Evolutionary conservation across 2,797 vertebrate genomes (phyloP).

Genomic region (Austrolebias charrua): DNA sequence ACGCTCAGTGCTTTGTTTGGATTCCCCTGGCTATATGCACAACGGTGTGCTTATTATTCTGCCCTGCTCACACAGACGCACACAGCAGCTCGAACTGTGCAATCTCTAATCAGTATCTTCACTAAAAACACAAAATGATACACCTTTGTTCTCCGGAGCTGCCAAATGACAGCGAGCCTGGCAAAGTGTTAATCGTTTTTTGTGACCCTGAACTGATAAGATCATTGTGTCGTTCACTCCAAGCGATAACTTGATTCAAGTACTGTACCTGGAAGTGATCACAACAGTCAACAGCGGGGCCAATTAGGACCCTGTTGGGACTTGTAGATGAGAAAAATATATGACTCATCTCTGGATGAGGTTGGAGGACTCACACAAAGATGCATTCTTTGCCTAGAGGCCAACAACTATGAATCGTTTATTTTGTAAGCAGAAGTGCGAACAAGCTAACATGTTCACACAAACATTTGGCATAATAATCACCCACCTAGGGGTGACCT

Average conservation of each 20-base stretch:
- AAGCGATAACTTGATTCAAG: conserved; percentile 70
- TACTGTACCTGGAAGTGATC: conserved; percentile 71
- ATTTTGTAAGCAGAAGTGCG: conserved; percentile 39
- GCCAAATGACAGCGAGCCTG: conserved; percentile 46
- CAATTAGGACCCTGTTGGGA: conserved; percentile 74
- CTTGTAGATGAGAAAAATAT: conserved; percentile 74
- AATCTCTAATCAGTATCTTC: conserved; percentile 65
- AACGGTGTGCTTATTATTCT: conserved; percentile 17
- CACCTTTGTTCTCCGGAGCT: conserved; percentile 66
- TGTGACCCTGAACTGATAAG: conserved; percentile 72
- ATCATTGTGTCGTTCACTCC: conserved; percentile 62
- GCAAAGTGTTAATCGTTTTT: conserved; percentile 69
- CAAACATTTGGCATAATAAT: conserved; percentile 40
- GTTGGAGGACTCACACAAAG: conserved; percentile 53
- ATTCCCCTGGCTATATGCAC: conserved; percentile 16
- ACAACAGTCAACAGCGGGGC: conserved; percentile 61
- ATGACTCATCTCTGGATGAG: conserved; percentile 67
- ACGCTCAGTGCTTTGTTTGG: conserved; percentile 24
- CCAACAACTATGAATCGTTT: conserved; percentile 52
- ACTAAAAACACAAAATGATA: conserved; percentile 54
- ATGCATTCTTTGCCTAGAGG: conserved; percentile 36
- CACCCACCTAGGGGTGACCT: conserved; percentile 26
- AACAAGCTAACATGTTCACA: conserved; percentile 40
- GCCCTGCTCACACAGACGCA: conserved; percentile 1
- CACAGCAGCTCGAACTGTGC: conserved; percentile 32